Evolutionary conservation across 2,888 invertebrate genomes (phyloP).

Genomic region (Nomada ferruginata): DNA sequence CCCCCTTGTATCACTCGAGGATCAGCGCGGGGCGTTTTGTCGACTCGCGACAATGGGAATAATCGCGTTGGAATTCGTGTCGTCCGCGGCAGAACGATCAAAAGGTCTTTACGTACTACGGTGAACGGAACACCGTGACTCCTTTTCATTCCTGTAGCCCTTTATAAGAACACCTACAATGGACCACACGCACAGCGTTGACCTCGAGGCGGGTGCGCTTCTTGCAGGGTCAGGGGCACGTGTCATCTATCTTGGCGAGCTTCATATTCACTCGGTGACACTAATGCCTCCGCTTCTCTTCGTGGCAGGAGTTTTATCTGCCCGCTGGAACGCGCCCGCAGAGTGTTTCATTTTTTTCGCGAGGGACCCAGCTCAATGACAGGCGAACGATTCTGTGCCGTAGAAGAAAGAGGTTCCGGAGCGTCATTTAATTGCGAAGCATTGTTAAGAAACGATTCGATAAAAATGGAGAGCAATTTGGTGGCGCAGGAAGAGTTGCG

Average conservation of each 20-base stretch:
- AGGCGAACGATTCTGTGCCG: conserved; percentile 23
- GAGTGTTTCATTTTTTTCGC: not conserved
- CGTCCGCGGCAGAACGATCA: conserved; percentile 60
- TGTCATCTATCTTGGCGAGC: conserved; percentile 80
- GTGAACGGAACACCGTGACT: conserved; percentile 61
- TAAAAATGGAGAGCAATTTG: not conserved
- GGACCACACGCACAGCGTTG: conserved; percentile 76
- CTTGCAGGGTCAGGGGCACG: conserved; percentile 72
- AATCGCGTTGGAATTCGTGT: conserved; percentile 64
- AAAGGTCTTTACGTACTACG: conserved; percentile 70
- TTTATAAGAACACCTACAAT: conserved; percentile 69
- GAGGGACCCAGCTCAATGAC: conserved; percentile 34
- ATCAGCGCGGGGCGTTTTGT: conserved; percentile 23
- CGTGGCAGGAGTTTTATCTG: conserved; percentile 65
- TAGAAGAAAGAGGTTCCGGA: not conserved
- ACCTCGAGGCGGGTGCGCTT: conserved; percentile 68
- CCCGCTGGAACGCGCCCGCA: conserved; percentile 17
- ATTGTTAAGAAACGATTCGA: too few species aligned
- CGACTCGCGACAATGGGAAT: conserved; percentile 34
- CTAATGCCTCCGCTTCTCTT: conserved; percentile 73
- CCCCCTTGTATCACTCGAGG: conserved; percentile 16
- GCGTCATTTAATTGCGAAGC: not conserved
- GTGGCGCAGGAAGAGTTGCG: too few species aligned
- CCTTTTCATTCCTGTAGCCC: conserved; percentile 62
- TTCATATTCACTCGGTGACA: conserved; percentile 79